Evolutionary conservation across 2,113 vertebrate species (phyloP).

Genomic region (Casuarius casuarius): DNA sequence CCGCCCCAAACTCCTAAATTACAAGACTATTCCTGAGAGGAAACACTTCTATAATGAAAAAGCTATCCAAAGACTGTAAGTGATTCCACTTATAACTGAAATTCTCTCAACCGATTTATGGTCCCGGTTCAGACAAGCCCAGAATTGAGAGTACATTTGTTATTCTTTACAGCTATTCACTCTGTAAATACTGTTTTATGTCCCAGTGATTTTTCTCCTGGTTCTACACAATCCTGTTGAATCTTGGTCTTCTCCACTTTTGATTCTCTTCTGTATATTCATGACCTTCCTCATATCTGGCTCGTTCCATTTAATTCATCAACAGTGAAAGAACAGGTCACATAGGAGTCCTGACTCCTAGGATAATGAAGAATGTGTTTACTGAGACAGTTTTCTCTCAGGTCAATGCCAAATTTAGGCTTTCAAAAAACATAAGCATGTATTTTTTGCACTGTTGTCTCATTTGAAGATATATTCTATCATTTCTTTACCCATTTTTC

Average conservation of each 20-base stretch:
- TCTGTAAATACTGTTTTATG: neutral
- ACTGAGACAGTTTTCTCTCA: neutral
- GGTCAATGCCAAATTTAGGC: neutral
- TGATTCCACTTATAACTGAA: neutral
- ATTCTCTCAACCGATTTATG: neutral
- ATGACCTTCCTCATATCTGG: neutral
- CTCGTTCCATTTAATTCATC: neutral
- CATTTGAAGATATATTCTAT: neutral
- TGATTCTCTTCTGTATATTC: neutral
- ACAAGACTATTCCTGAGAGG: neutral
- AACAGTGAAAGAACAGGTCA: neutral
- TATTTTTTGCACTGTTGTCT: neutral
- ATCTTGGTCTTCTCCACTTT: neutral
- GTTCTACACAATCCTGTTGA: neutral
- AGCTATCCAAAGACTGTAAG: neutral
- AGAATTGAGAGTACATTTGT: neutral
- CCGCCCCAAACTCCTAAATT: neutral
- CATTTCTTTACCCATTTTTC: neutral
- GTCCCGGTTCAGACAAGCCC: neutral
- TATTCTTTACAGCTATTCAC: neutral
- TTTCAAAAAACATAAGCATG: neutral
- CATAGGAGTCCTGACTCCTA: neutral
- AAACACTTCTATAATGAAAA: neutral
- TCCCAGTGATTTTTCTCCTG: neutral
- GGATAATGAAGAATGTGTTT: neutral